Base-by-base conservation (phyloP, 1,140 invertebrate species). In the Zeugodacus cucurbitae region DNA sequence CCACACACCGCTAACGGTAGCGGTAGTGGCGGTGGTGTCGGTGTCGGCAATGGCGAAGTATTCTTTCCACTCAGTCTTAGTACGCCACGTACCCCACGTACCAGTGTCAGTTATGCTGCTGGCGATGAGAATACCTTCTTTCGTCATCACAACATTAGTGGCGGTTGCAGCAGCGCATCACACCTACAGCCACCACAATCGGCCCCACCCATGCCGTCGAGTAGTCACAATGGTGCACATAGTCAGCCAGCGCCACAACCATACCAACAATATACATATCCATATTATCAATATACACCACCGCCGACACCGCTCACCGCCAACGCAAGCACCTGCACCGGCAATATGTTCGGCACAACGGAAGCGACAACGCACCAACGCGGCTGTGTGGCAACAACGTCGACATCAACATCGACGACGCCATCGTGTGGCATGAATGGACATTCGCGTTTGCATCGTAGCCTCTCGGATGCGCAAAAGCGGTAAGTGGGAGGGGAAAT, bases 401-500 rank as follows among this genome's bases (percentile, higher is more conserved):
- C 78, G 10, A 86, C 88, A 67, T 29, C 87, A 26, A 44, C 88
- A 67, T 41, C 26, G 32, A 48, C 87, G 34, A 44, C 88, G 37
- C 57, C 22, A 11, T 82, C 74, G 2, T 82, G 74, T 41, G 32
- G 67, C 10, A 58, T 41, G 62, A 78, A 54, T 26, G 82, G 64
- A 4, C 88, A 88, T 41, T 26, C 89, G 91, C 91, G 92, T 11
- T 89, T 93, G 70, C 92, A 93, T 89, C 92, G 92, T 78, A 93
- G 91, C 62, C 90, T 91, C 87, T 91, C 92, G 26, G 92, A 93
- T 90, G 90, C 92, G 59, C 90, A 91, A 64, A 92, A 92, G 93
- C 91, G 92, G 92, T 93, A 89, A 91, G 92, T 90, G 7, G 29
- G 10, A 57, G 6, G 17, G 1, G 0, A 54, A 3, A 41, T 3